These are phyloP conservation scores for Microtus pennsylvanicus DNA, from an alignment of 2,113 vertebrate genomes.

Conservation along the genomic window DNA sequence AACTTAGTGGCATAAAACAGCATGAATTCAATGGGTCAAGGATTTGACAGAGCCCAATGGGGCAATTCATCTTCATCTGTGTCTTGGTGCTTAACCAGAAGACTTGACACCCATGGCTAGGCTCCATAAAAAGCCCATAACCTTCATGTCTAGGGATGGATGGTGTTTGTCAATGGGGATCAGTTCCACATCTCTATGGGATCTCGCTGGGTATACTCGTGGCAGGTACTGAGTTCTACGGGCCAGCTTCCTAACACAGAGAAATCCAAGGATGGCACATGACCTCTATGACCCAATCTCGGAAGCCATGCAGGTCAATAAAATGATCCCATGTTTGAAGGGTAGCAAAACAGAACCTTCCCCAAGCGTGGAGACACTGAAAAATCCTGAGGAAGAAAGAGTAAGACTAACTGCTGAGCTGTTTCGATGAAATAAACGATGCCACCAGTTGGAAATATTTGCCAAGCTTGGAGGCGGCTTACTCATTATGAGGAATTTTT, in stretches of 20 bases:
- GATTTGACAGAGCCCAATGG: neutral
- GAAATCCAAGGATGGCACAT: neutral
- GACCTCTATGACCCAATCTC: neutral
- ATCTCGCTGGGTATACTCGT: neutral
- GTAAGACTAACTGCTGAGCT: neutral
- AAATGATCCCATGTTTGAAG: too few species aligned
- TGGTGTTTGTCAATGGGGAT: neutral
- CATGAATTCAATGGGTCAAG: neutral
- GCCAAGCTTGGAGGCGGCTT: neutral
- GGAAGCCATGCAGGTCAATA: neutral
- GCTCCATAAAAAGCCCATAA: neutral
- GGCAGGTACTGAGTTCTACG: neutral
- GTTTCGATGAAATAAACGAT: slow-evolving; percentile 10
- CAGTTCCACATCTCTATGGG: neutral
- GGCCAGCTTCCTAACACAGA: neutral
- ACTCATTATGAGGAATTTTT: neutral
- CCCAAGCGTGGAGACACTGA: neutral
- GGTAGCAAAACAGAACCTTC: neutral
- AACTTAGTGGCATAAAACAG: neutral
- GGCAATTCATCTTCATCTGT: neutral
- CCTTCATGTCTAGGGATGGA: neutral
- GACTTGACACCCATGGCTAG: neutral
- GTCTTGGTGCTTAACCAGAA: neutral
- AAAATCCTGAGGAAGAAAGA: neutral
- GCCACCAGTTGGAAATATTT: neutral